Evolutionary conservation across 2,888 invertebrate species (phyloP), one percentile per base, ranked within the genome.

Genomic region (Mantis religiosa): DNA sequence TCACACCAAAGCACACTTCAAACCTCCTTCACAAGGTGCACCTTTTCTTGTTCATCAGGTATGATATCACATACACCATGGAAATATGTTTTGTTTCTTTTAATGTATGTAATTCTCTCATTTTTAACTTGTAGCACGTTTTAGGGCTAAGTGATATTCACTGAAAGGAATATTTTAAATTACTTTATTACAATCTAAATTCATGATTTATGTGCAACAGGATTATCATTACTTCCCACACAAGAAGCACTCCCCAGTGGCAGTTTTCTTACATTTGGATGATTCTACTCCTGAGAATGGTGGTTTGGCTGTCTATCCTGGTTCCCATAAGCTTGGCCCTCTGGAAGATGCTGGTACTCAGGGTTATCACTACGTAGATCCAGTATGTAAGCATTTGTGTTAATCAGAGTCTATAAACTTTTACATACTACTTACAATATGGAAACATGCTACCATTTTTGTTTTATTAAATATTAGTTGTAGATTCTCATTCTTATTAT

Each of bases 201-300:
- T 30, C 83, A 89, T 89, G 86, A 34, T 85, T 81, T 41, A 41
- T 84, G 71, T 90, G 15, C 90, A 91, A 3, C 92, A 95, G 94
- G 95, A 95, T 90, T 95, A 95, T 91, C 95, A 94, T 87, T 95
- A 95, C 91, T 95, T 95, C 91, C 95, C 95, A 0, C 94, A 93
- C 91, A 93, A 94, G 91, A 94, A 95, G 1, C 94, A 95, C 91
- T 94, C 94, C 0, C 94, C 95, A 94, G 93, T 95, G 20, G 95
- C 95, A 1, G 94, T 94, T 0, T 95, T 95, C 91, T 92, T 95
- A 3, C 94, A 95, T 91, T 91, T 95, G 89, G 95, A 95, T 89
- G 95, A 94, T 82, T 94, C 95, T 0, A 93, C 93, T 15, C 94
- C 94, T 0, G 94, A 94, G 89, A 95, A 95, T 90, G 95, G 95